Base-by-base conservation (phyloP, 2,797 vertebrate species). In the Numenius phaeopus region DNA sequence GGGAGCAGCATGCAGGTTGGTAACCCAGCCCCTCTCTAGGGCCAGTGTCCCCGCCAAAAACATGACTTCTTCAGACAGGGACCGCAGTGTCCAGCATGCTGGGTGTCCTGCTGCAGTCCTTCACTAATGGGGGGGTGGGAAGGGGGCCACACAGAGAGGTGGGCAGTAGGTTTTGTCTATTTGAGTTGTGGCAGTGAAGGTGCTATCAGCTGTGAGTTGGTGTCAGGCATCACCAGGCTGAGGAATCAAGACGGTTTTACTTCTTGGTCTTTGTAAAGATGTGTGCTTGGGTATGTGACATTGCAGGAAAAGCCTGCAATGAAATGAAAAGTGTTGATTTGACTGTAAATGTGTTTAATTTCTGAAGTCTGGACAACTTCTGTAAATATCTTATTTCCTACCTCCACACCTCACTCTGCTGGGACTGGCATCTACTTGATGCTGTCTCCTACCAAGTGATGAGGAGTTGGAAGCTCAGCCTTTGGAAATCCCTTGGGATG, bases 1-100 rank as follows among this genome's bases (percentile, higher is more conserved):
- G 4, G 15, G 40, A 65, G 55, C 61, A 82, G 61, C 17, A 14
- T 5, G 7, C 1, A 24, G 40, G 49, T 29, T 0, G 0, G 32
- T 24, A 64, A 70, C 19, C 18, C 24, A 32, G 32, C 11, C 39
- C 6, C 2, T 81, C 75, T 64, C 55, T 49, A 55, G 46, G 40
- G 26, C 8, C 50, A 40, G 4, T 78, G 62, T 10, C 58, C 42
- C 75, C 32, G 49, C 34, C 18, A 49, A 46, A 82, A 69, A 59
- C 5, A 32, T 0, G 5, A 14, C 50, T 59, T 78, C 34, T 85
- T 72, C 29, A 26, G 87, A 32, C 46, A 55, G 77, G 46, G 32
- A 34, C 32, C 2, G 0, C 10, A 3, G 52, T 21, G n/a, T 39
- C 26, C 39, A 52, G 46, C 30, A 59, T 42, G 39, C n/a, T 2